Evolutionary conservation across 2,113 vertebrate species (phyloP).

Genomic region (Ciconia boyciana): DNA sequence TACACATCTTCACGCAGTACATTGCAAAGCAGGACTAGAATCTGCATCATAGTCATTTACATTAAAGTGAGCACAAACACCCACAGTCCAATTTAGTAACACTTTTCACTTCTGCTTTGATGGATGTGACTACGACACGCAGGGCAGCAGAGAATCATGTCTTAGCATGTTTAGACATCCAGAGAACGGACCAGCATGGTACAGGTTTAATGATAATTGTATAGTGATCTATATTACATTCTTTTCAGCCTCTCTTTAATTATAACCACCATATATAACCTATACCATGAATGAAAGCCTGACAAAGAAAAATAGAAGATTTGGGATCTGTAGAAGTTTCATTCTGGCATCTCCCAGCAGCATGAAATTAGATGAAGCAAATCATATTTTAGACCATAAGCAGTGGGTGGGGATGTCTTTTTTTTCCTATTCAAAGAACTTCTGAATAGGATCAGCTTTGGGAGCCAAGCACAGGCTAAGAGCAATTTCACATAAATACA

Average conservation of each 20-base stretch:
- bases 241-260: not conserved
- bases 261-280: not conserved
- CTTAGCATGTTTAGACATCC: not conserved
- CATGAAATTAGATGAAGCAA: not conserved
- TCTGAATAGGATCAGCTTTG: constrained; percentile 2
- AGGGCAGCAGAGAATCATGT: not conserved
- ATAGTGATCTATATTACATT: not conserved
- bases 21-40: not conserved
- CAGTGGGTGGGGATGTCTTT: not conserved
- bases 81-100: not conserved
- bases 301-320: not conserved
- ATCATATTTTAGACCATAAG: not conserved
- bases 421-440: not conserved
- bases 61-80: not conserved
- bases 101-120: not conserved
- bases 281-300: not conserved
- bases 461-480: not conserved
- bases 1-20: not conserved
- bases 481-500: constrained; percentile 57
- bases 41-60: not conserved
- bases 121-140: not conserved
- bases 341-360: not conserved
- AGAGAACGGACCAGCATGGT: not conserved
- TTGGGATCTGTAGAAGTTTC: not conserved
- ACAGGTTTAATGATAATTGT: not conserved